Evolutionary conservation across 2,113 vertebrate species (phyloP), one percentile per base, ranked within the genome.

Genomic region (Cichladusa arquata): DNA sequence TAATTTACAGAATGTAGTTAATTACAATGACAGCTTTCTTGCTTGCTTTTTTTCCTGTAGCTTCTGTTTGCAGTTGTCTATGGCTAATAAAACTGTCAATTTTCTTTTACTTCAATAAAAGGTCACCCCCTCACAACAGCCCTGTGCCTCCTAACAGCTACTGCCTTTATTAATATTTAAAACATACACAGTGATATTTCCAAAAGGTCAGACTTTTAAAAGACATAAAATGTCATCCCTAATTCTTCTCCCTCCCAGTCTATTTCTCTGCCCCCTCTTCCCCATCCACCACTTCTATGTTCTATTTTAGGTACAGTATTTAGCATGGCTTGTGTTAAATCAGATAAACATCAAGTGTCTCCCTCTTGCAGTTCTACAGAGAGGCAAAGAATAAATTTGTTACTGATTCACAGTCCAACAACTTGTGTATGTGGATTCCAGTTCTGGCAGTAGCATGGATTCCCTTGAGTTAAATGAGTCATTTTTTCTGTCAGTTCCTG

Each of bases 151-250:
- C 96, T 97, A 98, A 98, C 96, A 98, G 96, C 92, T 95, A 97
- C 90, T 90, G 95, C 97, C 97, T 98, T 98, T 99, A 99, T 99
- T 98, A 99, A 99, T 99, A 98, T 99, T 99, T 99, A 98, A 99
- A 98, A 98, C 98, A 98, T 99, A 99, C 99, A 99, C 98, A 98
- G 97, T 99, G 99, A 98, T 99, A 99, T 99, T 99, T 99, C 96
- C 90, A 98, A 99, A 98, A 99, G 99, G 99, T 99, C 99, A 99
- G 96, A 95, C 91, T 96, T 97, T 98, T 98, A 98, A 98, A 98
- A 98, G 97, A 98, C 91, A 97, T 94, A 97, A 98, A 98, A 98
- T 98, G 97, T 98, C 97, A 97, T 80, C 96, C 87, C 86, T 97
- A 97, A 97, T 97, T 97, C 95, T 92, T 94, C 78, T 86, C 45